Evolutionary conservation across 2,888 invertebrate species (phyloP).

Genomic region (Sarcophaga rosellei): DNA sequence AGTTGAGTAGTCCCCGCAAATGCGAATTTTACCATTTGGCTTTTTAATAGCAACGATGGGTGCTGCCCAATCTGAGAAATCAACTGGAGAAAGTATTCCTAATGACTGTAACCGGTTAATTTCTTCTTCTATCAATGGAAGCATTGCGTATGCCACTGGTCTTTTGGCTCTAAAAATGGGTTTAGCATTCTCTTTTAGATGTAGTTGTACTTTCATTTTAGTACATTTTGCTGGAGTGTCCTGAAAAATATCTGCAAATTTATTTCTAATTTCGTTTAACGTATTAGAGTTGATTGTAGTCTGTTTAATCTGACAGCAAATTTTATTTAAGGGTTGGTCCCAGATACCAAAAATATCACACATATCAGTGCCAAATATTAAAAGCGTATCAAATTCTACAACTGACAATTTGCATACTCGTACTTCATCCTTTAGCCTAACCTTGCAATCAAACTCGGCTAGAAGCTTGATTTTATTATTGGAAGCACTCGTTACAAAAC

Average conservation of each 20-base stretch:
- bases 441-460: too few species aligned
- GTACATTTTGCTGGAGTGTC: neutral
- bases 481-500: neutral
- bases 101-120: conserved; percentile 40
- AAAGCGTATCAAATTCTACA: neutral
- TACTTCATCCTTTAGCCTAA: neutral
- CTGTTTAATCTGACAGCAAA: conserved; percentile 7
- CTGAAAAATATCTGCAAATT: neutral
- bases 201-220: neutral
- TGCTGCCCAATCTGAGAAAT: conserved; percentile 47
- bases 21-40: conserved; percentile 20
- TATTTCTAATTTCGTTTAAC: neutral
- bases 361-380: too few species aligned
- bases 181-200: conserved; percentile 1
- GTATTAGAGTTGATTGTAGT: neutral
- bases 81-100: conserved; percentile 49
- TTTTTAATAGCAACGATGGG: conserved; percentile 17
- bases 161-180: conserved; percentile 29
- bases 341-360: conserved; percentile 1
- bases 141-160: neutral
- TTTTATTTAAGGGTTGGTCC: neutral
- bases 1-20: conserved; percentile 11
- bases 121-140: conserved; percentile 20
- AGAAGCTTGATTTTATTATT: too few species aligned
- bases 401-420: neutral